These are phyloP conservation scores for Vulpes lagopus DNA, from an alignment of 2,113 vertebrate species.

Conservation along the genomic window DNA sequence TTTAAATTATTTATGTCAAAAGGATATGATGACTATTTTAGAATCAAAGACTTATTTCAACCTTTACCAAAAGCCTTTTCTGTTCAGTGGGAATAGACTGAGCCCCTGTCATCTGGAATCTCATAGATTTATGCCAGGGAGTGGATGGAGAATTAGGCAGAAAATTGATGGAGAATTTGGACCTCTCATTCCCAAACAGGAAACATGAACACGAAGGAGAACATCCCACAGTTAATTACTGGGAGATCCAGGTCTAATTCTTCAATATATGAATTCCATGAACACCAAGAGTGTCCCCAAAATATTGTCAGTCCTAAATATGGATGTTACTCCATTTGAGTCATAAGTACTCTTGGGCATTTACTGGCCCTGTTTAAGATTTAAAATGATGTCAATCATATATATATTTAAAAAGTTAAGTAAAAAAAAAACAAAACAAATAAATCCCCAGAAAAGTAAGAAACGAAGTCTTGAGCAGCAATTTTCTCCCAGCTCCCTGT, in stretches of 20 bases:
- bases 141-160: neutral
- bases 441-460: neutral
- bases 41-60: constrained; percentile 34
- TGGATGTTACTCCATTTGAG: neutral
- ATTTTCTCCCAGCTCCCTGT: neutral
- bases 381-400: neutral
- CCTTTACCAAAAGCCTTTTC: neutral
- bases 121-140: neutral
- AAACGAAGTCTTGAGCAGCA: neutral
- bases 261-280: neutral
- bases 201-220: neutral
- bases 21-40: neutral
- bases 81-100: neutral
- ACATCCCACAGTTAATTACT: neutral
- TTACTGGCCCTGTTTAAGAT: neutral
- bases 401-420: neutral
- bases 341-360: neutral
- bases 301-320: neutral
- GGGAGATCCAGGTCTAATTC: neutral
- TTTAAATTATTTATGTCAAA: constrained; percentile 28
- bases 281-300: neutral
- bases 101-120: neutral
- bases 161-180: neutral
- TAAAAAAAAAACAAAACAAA: neutral
- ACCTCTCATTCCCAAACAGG: neutral